Conservation (phyloP, 2,888 invertebrate species). For the Macrosoma leucophasiata region DNA sequence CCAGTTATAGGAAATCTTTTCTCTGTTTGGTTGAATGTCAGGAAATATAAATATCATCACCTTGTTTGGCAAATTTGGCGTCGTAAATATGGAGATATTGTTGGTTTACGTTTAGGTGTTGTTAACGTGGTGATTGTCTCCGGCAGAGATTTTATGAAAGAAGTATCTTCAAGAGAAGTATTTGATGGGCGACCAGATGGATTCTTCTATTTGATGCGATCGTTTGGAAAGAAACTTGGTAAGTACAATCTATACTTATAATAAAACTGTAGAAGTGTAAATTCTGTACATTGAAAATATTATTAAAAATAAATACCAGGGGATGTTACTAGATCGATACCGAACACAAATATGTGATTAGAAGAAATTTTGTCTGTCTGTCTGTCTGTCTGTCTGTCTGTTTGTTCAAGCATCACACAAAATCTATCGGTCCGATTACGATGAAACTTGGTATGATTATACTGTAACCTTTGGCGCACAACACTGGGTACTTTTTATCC, state of each 20-base stretch:
- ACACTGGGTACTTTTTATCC: too few species aligned
- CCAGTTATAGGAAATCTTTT: slow-evolving; percentile 58
- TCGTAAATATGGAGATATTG: slow-evolving; percentile 76
- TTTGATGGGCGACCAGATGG: slow-evolving; percentile 84
- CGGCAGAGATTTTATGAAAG: slow-evolving; percentile 77
- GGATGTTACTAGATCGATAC: too few species aligned
- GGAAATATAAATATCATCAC: slow-evolving; percentile 61
- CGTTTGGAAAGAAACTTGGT: slow-evolving; percentile 82
- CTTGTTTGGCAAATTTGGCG: slow-evolving; percentile 77
- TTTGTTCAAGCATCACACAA: too few species aligned
- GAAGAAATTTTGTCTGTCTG: too few species aligned
- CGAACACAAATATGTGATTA: too few species aligned
- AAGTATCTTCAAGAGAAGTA: slow-evolving; percentile 77
- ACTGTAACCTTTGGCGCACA: too few species aligned
- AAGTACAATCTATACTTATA: slow-evolving; percentile 27
- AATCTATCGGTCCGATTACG: too few species aligned
- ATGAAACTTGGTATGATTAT: too few species aligned
- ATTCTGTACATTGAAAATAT: background rate
- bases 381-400: too few species aligned
- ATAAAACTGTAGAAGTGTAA: background rate
- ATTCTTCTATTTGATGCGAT: slow-evolving; percentile 80
- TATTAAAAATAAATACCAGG: background rate
- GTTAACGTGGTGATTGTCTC: slow-evolving; percentile 78
- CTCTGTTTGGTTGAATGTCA: slow-evolving; percentile 44
- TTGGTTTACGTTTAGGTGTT: slow-evolving; percentile 79